Evolutionary conservation across 2,113 vertebrate species (phyloP).

Genomic region (Mola mola): DNA sequence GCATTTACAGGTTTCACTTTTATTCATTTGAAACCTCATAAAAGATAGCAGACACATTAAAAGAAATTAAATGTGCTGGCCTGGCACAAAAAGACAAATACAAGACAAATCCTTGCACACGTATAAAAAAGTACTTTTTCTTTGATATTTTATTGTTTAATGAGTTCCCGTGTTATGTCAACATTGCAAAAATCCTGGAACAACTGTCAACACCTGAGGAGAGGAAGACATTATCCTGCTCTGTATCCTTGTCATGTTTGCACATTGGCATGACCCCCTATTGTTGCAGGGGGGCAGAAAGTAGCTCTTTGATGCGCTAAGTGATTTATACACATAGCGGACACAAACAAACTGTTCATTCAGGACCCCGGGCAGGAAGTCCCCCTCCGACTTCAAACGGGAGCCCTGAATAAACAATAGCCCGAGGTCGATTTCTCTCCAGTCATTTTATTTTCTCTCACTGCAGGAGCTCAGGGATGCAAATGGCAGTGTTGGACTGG

Average conservation of each 20-base stretch:
- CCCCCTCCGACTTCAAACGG: conserved; percentile 79
- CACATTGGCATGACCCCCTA: conserved; percentile 67
- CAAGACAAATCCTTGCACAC: not conserved
- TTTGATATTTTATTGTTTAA: conserved; percentile 2
- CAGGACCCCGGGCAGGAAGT: conserved; percentile 80
- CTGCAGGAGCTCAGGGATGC: conserved; percentile 40
- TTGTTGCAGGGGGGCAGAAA: conserved; percentile 74
- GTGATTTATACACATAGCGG: conserved; percentile 80
- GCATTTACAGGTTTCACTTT: conserved; percentile 4
- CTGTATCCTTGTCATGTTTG: conserved; percentile 81
- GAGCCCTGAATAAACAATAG: conserved; percentile 73
- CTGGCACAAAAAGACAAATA: not conserved
- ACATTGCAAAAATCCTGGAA: conserved; percentile 70
- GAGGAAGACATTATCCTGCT: conserved; percentile 74
- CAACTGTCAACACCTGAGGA: conserved; percentile 70
- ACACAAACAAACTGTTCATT: conserved; percentile 80
- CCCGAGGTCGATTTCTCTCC: conserved; percentile 60
- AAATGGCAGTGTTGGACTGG: conserved; percentile 41
- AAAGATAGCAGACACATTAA: not conserved
- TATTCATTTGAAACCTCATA: not conserved
- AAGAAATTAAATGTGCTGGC: too few relatives aligned
- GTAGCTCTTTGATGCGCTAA: conserved; percentile 82
- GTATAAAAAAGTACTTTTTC: not conserved
- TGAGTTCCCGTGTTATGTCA: conserved; percentile 53
- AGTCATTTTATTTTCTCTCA: conserved; percentile 58